Conservation (phyloP, 2,113 vertebrate genomes). For the Tachysurus fulvidraco region DNA sequence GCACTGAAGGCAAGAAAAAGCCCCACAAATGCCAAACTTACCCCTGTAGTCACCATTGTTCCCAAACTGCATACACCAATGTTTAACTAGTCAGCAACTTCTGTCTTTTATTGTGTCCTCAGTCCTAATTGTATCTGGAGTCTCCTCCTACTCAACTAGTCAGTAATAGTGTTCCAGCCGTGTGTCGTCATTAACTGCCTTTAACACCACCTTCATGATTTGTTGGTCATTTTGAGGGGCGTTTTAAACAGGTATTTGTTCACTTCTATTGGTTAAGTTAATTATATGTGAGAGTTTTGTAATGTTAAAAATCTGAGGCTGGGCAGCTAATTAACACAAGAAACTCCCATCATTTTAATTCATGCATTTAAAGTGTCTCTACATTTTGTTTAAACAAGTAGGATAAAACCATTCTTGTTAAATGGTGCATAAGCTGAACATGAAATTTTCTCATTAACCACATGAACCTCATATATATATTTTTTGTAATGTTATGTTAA, state of each 20-base stretch:
- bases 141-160: slow-evolving; percentile 10
- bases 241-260: background rate
- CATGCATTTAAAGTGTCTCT: no score
- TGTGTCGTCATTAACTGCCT: background rate
- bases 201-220: background rate
- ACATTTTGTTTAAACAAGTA: no score
- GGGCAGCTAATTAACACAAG: no score
- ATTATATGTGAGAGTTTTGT: background rate
- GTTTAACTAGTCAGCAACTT: rapidly evolving
- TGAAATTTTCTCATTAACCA: no score
- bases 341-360: no score
- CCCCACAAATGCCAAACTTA: background rate
- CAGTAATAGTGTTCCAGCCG: background rate
- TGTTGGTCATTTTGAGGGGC: background rate
- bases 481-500: background rate
- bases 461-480: no score
- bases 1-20: background rate
- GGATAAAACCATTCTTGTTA: no score
- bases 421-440: no score
- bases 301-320: background rate
- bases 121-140: background rate
- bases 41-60: background rate
- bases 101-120: slow-evolving; percentile 7
- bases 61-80: background rate
- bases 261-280: background rate